Base-by-base conservation (phyloP, 2,113 vertebrate genomes). In the Nannobrachium achirus region DNA sequence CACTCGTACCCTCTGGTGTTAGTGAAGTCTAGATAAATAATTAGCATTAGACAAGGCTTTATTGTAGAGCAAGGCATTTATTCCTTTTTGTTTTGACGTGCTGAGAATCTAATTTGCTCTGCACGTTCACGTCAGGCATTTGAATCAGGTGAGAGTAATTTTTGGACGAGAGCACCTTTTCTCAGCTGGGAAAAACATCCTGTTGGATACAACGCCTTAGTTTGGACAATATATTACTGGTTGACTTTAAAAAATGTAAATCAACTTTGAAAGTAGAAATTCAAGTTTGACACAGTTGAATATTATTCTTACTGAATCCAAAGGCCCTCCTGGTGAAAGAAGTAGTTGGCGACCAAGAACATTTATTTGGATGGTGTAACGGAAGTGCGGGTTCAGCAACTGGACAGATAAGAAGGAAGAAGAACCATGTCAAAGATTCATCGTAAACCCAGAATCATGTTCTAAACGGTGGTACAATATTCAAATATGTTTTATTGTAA, bases 281-380 rank as follows among this genome's bases (percentile, higher is more conserved):
- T 33, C 25, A 33, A 33, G 25, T 33, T 33, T 33, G 25, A 33
- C 25, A 33, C 25, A 33, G 25, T 3, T 33, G 25, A 33, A 13
- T 16, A 8, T 14, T 56, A 15, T 33, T 2, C 2, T 4, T 75
- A 80, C 77, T n/a, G 63, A 33, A 14, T 4, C 18, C 7, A 80
- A 3, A 14, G 15, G 0, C 62, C 55, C 40, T 15, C 55, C 62
- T 13, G 72, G 61, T 2, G 56, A 57, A 1, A 65, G n/a, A 8
- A 87, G 63, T 5, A 3, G 15, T 2, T 41, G 9, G 3, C 66
- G 61, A 4, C 18, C 66, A 13, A 71, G 1, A 40, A 16, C n/a
- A 44, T 79, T 79, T 20, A 69, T 41, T 14, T 69, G 66, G 55
- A 79, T 25, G 13, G 71, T 79, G 76, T 65, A 69, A 38, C 66